phyloP scores from a whole-genome alignment of 1,140 invertebrate species.

The Scaptomyza pallida region DNA sequence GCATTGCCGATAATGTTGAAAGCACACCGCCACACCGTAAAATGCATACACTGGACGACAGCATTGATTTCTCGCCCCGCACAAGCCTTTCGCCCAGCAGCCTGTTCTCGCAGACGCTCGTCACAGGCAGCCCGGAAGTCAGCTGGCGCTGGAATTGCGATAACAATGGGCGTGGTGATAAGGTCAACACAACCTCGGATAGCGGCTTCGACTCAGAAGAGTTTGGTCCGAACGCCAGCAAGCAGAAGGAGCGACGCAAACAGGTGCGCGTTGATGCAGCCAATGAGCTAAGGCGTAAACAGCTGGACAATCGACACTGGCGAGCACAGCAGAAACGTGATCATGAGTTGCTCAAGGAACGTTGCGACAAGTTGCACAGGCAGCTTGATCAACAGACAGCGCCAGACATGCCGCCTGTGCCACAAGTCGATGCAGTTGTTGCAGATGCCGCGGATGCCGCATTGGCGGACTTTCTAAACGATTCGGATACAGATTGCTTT shows the following conservation, averaged over 20 bases:
- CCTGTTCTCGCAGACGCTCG: constrained; percentile 71
- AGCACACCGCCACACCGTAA: constrained; percentile 68
- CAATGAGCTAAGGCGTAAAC: constrained; percentile 55
- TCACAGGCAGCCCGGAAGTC: constrained; percentile 73
- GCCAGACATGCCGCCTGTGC: not conserved
- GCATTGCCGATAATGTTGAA: constrained; percentile 39
- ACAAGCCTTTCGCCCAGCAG: constrained; percentile 65
- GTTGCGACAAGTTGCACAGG: constrained; percentile 65
- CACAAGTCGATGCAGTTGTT: constrained; percentile 1
- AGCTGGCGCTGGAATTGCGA: constrained; percentile 73
- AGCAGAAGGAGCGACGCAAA: constrained; percentile 49
- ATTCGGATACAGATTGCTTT: constrained; percentile 73
- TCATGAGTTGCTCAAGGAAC: constrained; percentile 66
- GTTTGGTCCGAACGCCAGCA: constrained; percentile 20
- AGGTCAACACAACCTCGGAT: constrained; percentile 60
- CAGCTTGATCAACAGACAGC: constrained; percentile 58
- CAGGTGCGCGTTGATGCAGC: constrained; percentile 50
- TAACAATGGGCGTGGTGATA: constrained; percentile 28
- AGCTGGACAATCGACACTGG: constrained; percentile 59
- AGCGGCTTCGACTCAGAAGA: constrained; percentile 72
- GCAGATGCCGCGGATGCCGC: constrained; percentile 27
- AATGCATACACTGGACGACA: constrained; percentile 68
- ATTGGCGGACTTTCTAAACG: constrained; percentile 71
- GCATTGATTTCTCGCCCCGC: constrained; percentile 68
- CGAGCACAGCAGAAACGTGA: constrained; percentile 66